These are phyloP conservation scores for Biston stratarius DNA, from an alignment of 2,888 invertebrate species.

Conservation along the genomic window DNA sequence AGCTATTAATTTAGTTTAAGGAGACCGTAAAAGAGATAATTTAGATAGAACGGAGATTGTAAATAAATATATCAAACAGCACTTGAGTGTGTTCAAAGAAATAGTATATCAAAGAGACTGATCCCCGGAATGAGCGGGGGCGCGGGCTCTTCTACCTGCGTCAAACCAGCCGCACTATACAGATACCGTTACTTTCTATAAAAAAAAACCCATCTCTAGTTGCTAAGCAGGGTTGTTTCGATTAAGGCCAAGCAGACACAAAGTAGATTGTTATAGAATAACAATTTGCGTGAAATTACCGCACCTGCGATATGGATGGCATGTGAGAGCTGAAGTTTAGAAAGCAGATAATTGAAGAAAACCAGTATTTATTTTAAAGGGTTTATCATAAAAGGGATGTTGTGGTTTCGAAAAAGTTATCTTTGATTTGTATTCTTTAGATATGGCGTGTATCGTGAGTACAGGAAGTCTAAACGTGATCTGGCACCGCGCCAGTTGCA, in stretches of 20 bases:
- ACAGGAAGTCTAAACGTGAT: slow-evolving; percentile 43
- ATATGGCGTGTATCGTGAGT: slow-evolving; percentile 27
- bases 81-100: slow-evolving; percentile 57
- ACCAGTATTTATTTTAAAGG: slow-evolving; percentile 34
- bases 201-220: slow-evolving; percentile 54
- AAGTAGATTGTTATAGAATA: slow-evolving; percentile 51
- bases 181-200: slow-evolving; percentile 66
- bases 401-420: slow-evolving; percentile 27
- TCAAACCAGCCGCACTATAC: slow-evolving; percentile 51
- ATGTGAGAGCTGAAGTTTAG: slow-evolving; percentile 48
- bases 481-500: slow-evolving; percentile 32
- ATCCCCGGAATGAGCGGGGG: slow-evolving; percentile 53
- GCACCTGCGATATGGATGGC: slow-evolving; percentile 64
- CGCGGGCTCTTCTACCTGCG: slow-evolving; percentile 69
- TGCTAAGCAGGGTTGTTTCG: slow-evolving; percentile 64
- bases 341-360: slow-evolving; percentile 55
- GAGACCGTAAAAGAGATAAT: slow-evolving; percentile 25
- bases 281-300: slow-evolving; percentile 62
- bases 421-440: slow-evolving; percentile 29
- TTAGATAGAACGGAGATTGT: slow-evolving; percentile 35
- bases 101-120: slow-evolving; percentile 59
- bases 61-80: slow-evolving; percentile 38
- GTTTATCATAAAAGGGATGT: slow-evolving; percentile 25
- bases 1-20: slow-evolving; percentile 17
- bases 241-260: slow-evolving; percentile 61